phyloP scores from a whole-genome alignment of 2,888 invertebrate species.

The Furcula furcula region DNA sequence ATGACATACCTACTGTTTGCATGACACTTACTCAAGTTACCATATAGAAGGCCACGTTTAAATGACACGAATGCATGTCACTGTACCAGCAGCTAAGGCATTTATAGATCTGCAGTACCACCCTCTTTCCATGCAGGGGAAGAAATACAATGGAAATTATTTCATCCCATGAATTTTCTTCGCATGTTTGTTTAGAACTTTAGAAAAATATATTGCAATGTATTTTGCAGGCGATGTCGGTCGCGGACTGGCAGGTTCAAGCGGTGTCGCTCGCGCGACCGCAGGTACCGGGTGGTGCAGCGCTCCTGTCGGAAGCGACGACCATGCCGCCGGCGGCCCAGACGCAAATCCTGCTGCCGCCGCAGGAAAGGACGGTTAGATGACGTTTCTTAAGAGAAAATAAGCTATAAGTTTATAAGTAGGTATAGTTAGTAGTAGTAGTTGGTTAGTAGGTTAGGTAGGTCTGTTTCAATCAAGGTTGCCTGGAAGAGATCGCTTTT shows the following conservation, averaged over 20 bases:
- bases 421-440: too few relatives aligned
- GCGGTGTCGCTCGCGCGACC: conserved; percentile 42
- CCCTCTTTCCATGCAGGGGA: neutral
- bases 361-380: conserved; percentile 1
- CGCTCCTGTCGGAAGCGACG: conserved; percentile 22
- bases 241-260: conserved; percentile 40
- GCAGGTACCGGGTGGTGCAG: conserved; percentile 35
- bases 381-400: too few relatives aligned
- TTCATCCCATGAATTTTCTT: neutral
- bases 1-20: too few relatives aligned
- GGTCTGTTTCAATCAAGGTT: too few relatives aligned
- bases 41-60: too few relatives aligned
- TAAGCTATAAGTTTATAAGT: too few relatives aligned
- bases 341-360: conserved; percentile 9
- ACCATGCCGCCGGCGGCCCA: conserved; percentile 16
- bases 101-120: neutral
- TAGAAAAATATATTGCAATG: neutral
- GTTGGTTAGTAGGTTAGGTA: too few relatives aligned
- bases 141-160: neutral
- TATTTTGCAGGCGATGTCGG: conserved; percentile 39
- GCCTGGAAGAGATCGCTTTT: too few relatives aligned
- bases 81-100: neutral
- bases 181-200: neutral
- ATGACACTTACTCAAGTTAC: too few relatives aligned
- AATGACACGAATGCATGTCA: neutral